A percentile compares a stretch with the other conserved stretches of the same genome.
Evolutionary conservation across 2,797 vertebrate species (phyloP).

Genomic region (Peromyscus melanophrys): DNA sequence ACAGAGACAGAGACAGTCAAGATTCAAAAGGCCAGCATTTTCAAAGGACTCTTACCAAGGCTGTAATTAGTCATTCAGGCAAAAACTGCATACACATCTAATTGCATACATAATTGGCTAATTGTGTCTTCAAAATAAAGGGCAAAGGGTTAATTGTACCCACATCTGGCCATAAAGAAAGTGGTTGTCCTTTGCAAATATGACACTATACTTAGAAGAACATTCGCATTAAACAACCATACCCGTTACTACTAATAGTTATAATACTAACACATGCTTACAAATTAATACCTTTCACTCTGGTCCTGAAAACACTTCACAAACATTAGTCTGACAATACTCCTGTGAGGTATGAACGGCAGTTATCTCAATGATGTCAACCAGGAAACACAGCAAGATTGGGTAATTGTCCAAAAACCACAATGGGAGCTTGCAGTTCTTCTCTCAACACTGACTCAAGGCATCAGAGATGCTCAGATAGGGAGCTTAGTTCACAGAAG

Average conservation of each 20-base stretch:
- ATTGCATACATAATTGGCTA: constrained; percentile 84
- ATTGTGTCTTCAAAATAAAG: constrained; percentile 85
- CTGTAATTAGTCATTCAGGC: constrained; percentile 82
- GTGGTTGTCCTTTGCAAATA: constrained; percentile 83
- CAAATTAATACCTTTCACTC: constrained; percentile 83
- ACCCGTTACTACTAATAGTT: constrained; percentile 81
- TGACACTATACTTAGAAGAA: constrained; percentile 81
- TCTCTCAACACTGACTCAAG: not conserved
- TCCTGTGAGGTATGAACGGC: constrained; percentile 71
- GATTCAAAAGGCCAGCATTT: constrained; percentile 83
- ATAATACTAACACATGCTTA: constrained; percentile 80
- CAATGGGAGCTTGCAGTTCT: constrained; percentile 23
- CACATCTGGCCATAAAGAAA: constrained; percentile 85
- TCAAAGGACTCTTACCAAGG: constrained; percentile 81
- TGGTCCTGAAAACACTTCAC: constrained; percentile 81
- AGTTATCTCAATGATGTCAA: constrained; percentile 74
- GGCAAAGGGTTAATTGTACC: constrained; percentile 86
- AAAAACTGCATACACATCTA: constrained; percentile 81
- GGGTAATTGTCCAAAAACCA: constrained; percentile 75
- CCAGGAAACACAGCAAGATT: constrained; percentile 70
- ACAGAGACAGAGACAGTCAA: constrained; percentile 73
- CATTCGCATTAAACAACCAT: constrained; percentile 82
- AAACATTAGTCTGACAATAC: constrained; percentile 82
- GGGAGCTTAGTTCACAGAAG: not conserved
- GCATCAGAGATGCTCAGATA: not conserved